Percentiles rank a stretch among this genome's conserved stretches.
Evolutionary conservation across 2,888 invertebrate genomes (phyloP).

Genomic region (Drosophila meridionalis): DNA sequence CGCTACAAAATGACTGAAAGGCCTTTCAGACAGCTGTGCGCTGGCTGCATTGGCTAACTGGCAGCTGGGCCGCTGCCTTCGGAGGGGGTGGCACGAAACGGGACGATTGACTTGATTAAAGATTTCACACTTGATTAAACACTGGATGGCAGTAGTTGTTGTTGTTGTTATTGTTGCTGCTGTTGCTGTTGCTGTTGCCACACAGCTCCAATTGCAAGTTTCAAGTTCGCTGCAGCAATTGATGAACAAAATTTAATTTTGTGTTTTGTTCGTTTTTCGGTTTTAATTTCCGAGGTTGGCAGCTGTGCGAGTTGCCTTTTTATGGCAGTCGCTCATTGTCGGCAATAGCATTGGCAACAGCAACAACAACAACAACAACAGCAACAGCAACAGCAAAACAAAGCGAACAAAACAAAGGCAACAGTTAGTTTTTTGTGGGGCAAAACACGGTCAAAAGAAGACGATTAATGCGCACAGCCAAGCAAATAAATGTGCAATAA

Average conservation of each 20-base stretch:
- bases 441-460: conserved; percentile 11
- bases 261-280: conserved; percentile 18
- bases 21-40: conserved; percentile 60
- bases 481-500: conserved; percentile 24
- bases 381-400: not conserved
- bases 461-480: conserved; percentile 22
- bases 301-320: conserved; percentile 30
- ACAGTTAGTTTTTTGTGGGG: conserved; percentile 14
- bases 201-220: conserved; percentile 50
- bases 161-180: not conserved
- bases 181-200: conserved; percentile 11
- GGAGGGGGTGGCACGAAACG: conserved; percentile 5
- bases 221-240: conserved; percentile 61
- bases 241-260: conserved; percentile 31
- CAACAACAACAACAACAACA: not conserved
- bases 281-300: conserved; percentile 36
- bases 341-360: not conserved
- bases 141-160: conserved; percentile 19
- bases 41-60: conserved; percentile 42
- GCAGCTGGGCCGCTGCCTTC: conserved; percentile 25
- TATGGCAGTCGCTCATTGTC: conserved; percentile 23
- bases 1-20: conserved; percentile 23
- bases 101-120: conserved; percentile 66
- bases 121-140: conserved; percentile 77
- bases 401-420: conserved; percentile 1